Conservation (phyloP, 2,888 invertebrate species). For the Cyclophora albipunctata region DNA sequence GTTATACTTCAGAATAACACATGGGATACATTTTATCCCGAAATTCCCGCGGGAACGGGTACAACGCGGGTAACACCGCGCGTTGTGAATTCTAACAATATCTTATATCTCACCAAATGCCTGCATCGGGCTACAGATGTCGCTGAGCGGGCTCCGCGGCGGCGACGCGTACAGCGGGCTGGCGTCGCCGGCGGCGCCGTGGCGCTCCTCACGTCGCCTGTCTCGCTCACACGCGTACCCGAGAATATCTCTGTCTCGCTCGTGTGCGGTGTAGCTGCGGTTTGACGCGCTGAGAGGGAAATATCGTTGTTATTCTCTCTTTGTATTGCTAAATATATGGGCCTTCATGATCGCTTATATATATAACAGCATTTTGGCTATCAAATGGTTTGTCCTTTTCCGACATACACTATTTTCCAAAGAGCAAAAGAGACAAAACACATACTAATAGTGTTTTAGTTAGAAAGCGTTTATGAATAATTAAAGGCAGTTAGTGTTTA, state of each 20-base stretch:
- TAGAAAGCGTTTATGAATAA: too few species aligned
- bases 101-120: slow-evolving; percentile 24
- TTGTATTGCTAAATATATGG: too few species aligned
- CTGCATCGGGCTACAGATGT: slow-evolving; percentile 68
- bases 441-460: too few species aligned
- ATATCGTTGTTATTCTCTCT: not conserved
- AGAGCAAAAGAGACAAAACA: too few species aligned
- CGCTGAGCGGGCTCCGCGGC: slow-evolving; percentile 82
- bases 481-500: slow-evolving; percentile 52
- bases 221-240: slow-evolving; percentile 47
- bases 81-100: not conserved
- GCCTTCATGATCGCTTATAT: too few species aligned
- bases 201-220: slow-evolving; percentile 78
- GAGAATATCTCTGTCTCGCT: slow-evolving; percentile 51
- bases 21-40: too few species aligned
- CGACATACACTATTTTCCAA: too few species aligned
- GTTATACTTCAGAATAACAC: too few species aligned
- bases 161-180: slow-evolving; percentile 88
- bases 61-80: too few species aligned
- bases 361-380: too few species aligned
- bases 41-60: too few species aligned
- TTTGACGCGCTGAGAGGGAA: slow-evolving; percentile 7
- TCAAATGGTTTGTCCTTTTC: too few species aligned
- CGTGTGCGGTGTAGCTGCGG: slow-evolving; percentile 57
- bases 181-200: slow-evolving; percentile 46